Evolutionary conservation across 23 tunicate genomes (phyloP), one percentile per base, ranked within the genome.

Genomic region (Ciona savignyi): DNA sequence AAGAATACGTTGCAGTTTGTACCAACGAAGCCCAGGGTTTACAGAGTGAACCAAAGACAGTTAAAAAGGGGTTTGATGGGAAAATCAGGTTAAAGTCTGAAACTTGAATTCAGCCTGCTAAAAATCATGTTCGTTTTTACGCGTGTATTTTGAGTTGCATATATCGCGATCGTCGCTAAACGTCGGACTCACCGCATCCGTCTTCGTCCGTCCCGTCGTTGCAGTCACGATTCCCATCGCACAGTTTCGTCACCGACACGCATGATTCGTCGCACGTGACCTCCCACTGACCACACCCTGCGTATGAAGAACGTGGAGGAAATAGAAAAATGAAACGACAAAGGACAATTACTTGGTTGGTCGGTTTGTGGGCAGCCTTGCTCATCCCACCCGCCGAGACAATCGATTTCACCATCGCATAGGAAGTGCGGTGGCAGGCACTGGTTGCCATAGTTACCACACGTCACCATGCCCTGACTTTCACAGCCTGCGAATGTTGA

Each of bases 321-420:
- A n/a, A n/a, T n/a, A n/a, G n/a, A n/a, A n/a, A n/a, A n/a, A n/a
- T n/a, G n/a, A n/a, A n/a, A n/a, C n/a, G n/a, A n/a, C n/a, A n/a
- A n/a, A n/a, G n/a, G n/a, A n/a, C n/a, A 70, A 25, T 70, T 72
- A 72, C 77, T 63, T 72, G 28, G 64, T 22, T 32, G 33, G 72
- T 32, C 33, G 3, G 15, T 60, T 23, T 64, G 48, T 1, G 32
- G 70, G 64, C 96, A 88, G 20, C 56, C 33, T 6, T 22, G 34
- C 60, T 88, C 96, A 26, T 88, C 96, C 1, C 67, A 48, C 20
- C 76, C 78, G 32, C 60, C 87, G 19, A 3, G 6, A 69, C 96
- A 88, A 62, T 88, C 87, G 0, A 0, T n/a, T 0, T 70, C 78
- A 15, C 96, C 96, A 35, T 88, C 87, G 34, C 96, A 88, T 32